Base-by-base conservation (phyloP, 2,113 vertebrate species). In the Neolamprologus brichardi region DNA sequence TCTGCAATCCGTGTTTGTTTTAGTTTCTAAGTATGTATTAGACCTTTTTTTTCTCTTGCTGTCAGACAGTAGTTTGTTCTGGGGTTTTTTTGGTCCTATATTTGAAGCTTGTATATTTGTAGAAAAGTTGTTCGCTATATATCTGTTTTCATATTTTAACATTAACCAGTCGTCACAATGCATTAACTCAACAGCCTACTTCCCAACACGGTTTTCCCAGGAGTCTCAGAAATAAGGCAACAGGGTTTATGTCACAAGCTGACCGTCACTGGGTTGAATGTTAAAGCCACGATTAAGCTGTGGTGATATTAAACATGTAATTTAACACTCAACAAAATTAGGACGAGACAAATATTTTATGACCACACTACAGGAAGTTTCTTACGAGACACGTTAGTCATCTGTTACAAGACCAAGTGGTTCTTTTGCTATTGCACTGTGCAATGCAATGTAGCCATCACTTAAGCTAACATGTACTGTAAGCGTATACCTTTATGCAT, bases 61-160 rank as follows among this genome's bases (percentile, higher is more conserved):
- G 91, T 95, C 83, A 86, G 87, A 94, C 92, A 90, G 86, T 93
- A 77, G 83, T 78, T 86, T 85, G 83, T 80, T 86, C 83, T 70
- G 34, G 9, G 9, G 4, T 2, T 72, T 79, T 85, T 86, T 85
- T 82, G 23, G 52, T 85, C n/a, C 4, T 90, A 88, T 86, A 90
- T 89, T 91, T 90, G 72, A 91, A 80, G 90, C 87, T 94, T 96
- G 95, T 96, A 95, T 91, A 94, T 96, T 94, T 95, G 93, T 95
- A 93, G 91, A 94, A 94, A 95, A 49, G 39, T 39, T 84, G 84
- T 67, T 87, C 49, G 81, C 72, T 90, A 79, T 91, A 86, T 91
- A 84, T 92, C 79, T n/a, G 60, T 88, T 91, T 88, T 87, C 17
- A 70, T 87, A 64, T 93, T 85, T 88, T 88, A 39, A 34, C 80